Evolutionary conservation across 2,113 vertebrate species (phyloP), one percentile per base, ranked within the genome.

Genomic region (Nyctibius bracteatus): DNA sequence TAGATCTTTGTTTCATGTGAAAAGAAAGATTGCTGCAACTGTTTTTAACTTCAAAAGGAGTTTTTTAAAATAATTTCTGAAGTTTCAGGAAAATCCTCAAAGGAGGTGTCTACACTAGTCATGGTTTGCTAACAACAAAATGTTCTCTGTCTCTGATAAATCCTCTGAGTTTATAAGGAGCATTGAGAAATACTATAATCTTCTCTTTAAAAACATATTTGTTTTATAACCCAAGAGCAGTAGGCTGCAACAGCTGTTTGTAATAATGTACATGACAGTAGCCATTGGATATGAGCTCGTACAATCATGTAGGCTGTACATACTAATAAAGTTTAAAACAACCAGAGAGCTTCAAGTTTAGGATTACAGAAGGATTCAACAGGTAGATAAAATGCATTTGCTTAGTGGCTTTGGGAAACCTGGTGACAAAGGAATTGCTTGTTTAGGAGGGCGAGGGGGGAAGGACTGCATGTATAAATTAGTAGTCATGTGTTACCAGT

Each of bases 31-130:
- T 46, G n/a, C 52, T 61, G 68, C 30, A 74, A 91, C 79, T 10
- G 1, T n/a, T 85, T 89, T 81, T 91, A 81, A 61, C 31, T 91
- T 55, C 4, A 3, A 79, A 94, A 91, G 52, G 77, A 81, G 35
- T 81, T 92, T 84, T 85, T 85, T 27, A 75, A 84, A 95, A 91
- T 41, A 84, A 87, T 81, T 96, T 75, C 61, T 78, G 62, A 92
- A 89, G 65, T 68, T 79, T 24, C 16, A 49, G 52, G 31, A 81
- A 87, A 94, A 87, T 65, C 51, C 47, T 87, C 77, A 57, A 24
- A 86, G 51, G 35, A 58, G 10, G 5, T 75, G 61, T 43, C 72
- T 67, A 31, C 22, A 18, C 41, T 83, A 72, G 44, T 37, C 31
- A 51, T 81, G 44, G 54, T 72, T 81, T 86, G 43, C 72, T 90